Evolutionary conservation across 2,888 invertebrate species (phyloP), one percentile per base, ranked within the genome.

Genomic region (Xestia c-nigrum): DNA sequence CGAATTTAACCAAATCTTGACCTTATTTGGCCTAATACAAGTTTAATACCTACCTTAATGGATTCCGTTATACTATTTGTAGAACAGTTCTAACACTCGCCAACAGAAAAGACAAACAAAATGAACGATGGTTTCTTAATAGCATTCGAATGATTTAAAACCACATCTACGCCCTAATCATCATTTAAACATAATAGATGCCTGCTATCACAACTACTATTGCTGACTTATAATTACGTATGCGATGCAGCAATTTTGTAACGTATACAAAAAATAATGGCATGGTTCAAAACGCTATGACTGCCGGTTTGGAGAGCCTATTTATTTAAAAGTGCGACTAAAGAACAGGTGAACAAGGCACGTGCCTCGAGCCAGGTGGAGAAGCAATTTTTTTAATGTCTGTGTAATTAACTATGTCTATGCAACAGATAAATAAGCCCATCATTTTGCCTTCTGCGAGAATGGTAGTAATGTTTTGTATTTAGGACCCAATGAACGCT

Each of bases 301-400:
- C 82, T 89, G 88, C 84, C 81, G 82, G 84, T 88, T 89, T 83
- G 67, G 75, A 89, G 84, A 83, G 84, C 84, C 80, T 89, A 89
- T 86, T 90, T 91, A 91, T 91, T 88, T 89, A 89, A 89, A 90
- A 90, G 84, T 88, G 86, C 89, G 78, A 79, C 78, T 72, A 74
- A 77, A 77, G 84, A 94, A 95, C 96, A 96, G 96, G 95, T 96
- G 96, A 94, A 92, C 81, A 80, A 52, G 89, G 93, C 95, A 94
- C 96, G 95, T 93, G 96, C 92, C 92, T 76, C 63, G 10, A 74
- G 91, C 89, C 94, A 95, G 95, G 93, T 94, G 95, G 90, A 80
- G 77, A 59, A 68, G 78, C 81, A 72, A 77, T 88, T 90, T 90
- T 93, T 92, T 91, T 81, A 81, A 87, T 83, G 76, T 81, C 74